These are phyloP conservation scores for Eulimnadia texana DNA, from an alignment of 1,140 invertebrate species.

Conservation along the genomic window DNA sequence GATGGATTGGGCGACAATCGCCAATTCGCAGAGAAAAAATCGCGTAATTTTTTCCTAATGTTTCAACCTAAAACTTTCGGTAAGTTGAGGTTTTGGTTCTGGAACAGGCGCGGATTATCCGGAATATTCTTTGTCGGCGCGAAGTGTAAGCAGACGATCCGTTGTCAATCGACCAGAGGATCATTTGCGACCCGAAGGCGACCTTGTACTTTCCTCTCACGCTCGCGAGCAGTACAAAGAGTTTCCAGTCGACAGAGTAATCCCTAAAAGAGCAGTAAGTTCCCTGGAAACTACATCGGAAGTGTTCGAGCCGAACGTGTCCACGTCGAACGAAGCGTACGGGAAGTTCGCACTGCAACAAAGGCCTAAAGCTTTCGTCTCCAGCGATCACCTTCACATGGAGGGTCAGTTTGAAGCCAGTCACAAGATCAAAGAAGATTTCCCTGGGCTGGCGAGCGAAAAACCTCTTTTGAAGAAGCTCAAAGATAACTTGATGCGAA, in stretches of 20 bases:
- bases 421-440: neutral
- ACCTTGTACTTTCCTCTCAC: neutral
- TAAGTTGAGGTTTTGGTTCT: too few relatives aligned
- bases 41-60: too few relatives aligned
- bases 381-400: neutral
- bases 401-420: neutral
- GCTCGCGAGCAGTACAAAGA: neutral
- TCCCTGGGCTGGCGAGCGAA: neutral
- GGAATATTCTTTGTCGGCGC: too few relatives aligned
- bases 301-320: constrained; percentile 7
- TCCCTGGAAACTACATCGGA: neutral
- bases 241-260: neutral
- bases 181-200: neutral
- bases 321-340: neutral
- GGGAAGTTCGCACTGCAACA: neutral
- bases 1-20: neutral
- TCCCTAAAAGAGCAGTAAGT: neutral
- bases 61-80: too few relatives aligned
- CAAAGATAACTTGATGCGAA: constrained; percentile 4
- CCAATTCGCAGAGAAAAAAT: neutral
- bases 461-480: constrained; percentile 9
- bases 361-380: neutral
- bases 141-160: neutral
- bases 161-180: neutral
- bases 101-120: constrained; percentile 4